phyloP scores from a whole-genome alignment of 2,888 invertebrate species.

The Calliphora vomitoria region DNA sequence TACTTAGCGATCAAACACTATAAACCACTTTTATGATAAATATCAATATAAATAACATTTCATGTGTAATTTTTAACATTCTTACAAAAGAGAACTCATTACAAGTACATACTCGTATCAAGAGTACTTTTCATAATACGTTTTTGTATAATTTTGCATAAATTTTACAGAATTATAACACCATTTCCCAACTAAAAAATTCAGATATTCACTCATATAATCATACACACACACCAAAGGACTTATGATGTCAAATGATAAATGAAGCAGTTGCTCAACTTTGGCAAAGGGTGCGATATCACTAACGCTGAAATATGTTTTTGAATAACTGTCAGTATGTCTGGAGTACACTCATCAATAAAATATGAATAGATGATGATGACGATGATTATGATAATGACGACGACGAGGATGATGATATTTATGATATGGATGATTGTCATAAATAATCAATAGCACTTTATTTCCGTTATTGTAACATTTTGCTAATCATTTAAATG shows the following conservation, averaged over 20 bases:
- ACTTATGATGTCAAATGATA: neutral
- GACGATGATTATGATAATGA: neutral
- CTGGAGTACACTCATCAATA: constrained; percentile 37
- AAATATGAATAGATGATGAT: neutral
- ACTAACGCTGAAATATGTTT: neutral
- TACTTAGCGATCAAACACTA: neutral
- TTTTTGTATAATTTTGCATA: constrained; percentile 41
- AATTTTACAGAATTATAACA: neutral
- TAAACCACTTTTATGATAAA: neutral
- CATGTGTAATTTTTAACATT: neutral
- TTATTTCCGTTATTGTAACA: constrained; percentile 19
- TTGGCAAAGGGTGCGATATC: neutral
- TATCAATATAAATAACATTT: constrained; percentile 11
- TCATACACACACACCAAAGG: neutral
- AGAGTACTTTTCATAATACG: constrained; percentile 39
- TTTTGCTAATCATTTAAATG: neutral
- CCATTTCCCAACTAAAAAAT: neutral
- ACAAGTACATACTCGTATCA: constrained; percentile 40
- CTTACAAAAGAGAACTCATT: constrained; percentile 21
- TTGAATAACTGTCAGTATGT: constrained; percentile 1
- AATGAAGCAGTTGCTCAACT: constrained; percentile 1
- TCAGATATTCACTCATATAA: neutral
- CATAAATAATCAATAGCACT: constrained; percentile 39
- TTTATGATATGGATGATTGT: neutral
- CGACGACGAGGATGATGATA: neutral